phyloP scores from a whole-genome alignment of 2,888 invertebrate species.

The Nymphalis urticae region DNA sequence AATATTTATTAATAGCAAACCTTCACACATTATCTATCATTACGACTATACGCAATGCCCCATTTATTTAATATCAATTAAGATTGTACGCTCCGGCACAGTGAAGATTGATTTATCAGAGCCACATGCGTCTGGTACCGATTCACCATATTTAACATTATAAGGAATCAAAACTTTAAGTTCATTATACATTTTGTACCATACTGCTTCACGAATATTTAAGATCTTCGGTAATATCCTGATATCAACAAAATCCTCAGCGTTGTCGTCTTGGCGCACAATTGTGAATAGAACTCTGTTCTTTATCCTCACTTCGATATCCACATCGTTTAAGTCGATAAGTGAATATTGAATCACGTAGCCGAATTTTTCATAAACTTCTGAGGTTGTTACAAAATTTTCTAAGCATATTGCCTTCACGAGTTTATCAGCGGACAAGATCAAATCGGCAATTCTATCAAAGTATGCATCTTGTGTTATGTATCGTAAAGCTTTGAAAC shows the following conservation, averaged over 20 bases:
- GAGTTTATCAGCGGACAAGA: slow-evolving; percentile 33
- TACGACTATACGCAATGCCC: too few species aligned
- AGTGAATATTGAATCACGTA: slow-evolving; percentile 17
- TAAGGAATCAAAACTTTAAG: slow-evolving; percentile 17
- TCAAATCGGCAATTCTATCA: slow-evolving; percentile 26
- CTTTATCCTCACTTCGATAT: slow-evolving; percentile 18
- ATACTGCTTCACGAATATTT: slow-evolving; percentile 11
- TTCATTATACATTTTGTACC: slow-evolving; percentile 14
- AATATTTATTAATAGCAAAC: too few species aligned
- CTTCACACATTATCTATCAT: too few species aligned
- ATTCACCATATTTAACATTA: slow-evolving; percentile 9
- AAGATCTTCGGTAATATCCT: slow-evolving; percentile 21
- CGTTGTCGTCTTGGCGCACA: slow-evolving; percentile 7
- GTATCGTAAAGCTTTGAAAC: not conserved
- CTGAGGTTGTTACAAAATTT: slow-evolving; percentile 9
- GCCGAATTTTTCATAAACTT: slow-evolving; percentile 15
- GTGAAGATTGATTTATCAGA: slow-evolving; percentile 9
- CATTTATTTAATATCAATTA: slow-evolving; percentile 13
- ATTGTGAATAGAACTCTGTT: slow-evolving; percentile 22
- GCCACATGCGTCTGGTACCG: slow-evolving; percentile 14
- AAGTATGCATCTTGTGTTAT: slow-evolving; percentile 10
- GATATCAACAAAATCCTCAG: slow-evolving; percentile 22
- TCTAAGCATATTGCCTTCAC: slow-evolving; percentile 17
- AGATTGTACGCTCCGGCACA: slow-evolving; percentile 10
- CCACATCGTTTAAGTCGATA: slow-evolving; percentile 11